A percentile compares a stretch with the other conserved stretches of the same genome.
Conservation (phyloP, 2,888 invertebrate genomes). For the Netelia inedita region DNA sequence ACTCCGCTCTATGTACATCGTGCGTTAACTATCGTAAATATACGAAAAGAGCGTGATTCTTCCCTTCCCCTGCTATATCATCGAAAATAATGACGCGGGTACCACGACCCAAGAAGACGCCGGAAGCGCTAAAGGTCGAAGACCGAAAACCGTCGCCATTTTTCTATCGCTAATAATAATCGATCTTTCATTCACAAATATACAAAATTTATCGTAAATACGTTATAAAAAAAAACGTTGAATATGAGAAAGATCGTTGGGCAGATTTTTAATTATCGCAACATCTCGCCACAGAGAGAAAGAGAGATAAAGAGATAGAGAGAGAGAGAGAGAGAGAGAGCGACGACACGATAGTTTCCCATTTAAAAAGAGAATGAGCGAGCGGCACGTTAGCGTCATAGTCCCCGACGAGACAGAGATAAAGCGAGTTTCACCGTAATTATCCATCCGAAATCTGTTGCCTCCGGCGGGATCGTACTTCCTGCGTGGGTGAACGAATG, state of each 20-base stretch:
- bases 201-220: no score
- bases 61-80: conserved; percentile 16
- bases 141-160: conserved; percentile 60
- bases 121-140: conserved; percentile 49
- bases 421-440: conserved; percentile 77
- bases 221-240: no score
- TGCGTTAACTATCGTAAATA: background rate
- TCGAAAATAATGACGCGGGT: conserved; percentile 55
- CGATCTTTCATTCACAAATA: no score
- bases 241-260: background rate
- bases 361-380: conserved; percentile 9
- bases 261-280: background rate
- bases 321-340: background rate
- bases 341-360: no score
- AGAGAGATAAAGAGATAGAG: no score
- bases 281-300: background rate
- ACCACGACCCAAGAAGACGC: background rate
- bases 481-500: conserved; percentile 74
- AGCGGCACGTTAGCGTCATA: conserved; percentile 36
- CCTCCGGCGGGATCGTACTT: conserved; percentile 75
- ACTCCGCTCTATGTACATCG: conserved; percentile 24
- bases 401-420: conserved; percentile 50
- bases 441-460: conserved; percentile 81
- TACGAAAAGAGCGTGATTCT: background rate
- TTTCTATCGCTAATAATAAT: background rate